Base-by-base conservation (phyloP, 2,888 invertebrate genomes). In the Cenopis cana region DNA sequence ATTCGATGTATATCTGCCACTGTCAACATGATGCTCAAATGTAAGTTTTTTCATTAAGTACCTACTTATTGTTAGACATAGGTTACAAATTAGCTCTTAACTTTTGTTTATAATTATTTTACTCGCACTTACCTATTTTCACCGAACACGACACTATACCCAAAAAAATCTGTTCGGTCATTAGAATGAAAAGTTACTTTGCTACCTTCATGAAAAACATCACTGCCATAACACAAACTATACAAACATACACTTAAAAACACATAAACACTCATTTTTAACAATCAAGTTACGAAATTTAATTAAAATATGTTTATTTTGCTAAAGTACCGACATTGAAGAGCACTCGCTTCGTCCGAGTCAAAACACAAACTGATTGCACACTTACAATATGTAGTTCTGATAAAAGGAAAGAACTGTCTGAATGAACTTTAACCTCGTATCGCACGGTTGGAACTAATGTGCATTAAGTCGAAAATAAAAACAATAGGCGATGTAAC, bases 181-280 rank as follows among this genome's bases (percentile, higher is more conserved):
- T 84, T 81, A 0, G 90, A 84, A 11, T 74, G 68, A 73, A 86
- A 90, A 0, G 80, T 79, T 1, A 85, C 76, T 77, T 82, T 85
- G 0, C 86, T 85, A 10, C 85, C 85, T 52, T 83, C 86, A 57
- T 91, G 89, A 75, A 81, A 91, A 46, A 90, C 78, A 17, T 79
- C 83, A 74, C 75, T 77, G 5, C 75, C 75, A 69, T 54, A 8
- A 33, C 52, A 46, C 12, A 59, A 46, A 54, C 46, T 57, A 0
- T 54, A 52, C 20, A 66, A 55, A 11, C 59, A 12, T 29, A 59
- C n/a, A 17, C 65, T 65, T 41, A 60, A 24, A 36, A 66, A 46
- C 12, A 54, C 18, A 36, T 18, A 12, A 18, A 49, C 50, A 38
- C 38, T 5, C 69, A 69, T 70, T 24, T 59, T 36, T 9, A 2